These are phyloP conservation scores for Andrena haemorrhoa DNA, from an alignment of 2,888 invertebrate genomes.

Conservation along the genomic window DNA sequence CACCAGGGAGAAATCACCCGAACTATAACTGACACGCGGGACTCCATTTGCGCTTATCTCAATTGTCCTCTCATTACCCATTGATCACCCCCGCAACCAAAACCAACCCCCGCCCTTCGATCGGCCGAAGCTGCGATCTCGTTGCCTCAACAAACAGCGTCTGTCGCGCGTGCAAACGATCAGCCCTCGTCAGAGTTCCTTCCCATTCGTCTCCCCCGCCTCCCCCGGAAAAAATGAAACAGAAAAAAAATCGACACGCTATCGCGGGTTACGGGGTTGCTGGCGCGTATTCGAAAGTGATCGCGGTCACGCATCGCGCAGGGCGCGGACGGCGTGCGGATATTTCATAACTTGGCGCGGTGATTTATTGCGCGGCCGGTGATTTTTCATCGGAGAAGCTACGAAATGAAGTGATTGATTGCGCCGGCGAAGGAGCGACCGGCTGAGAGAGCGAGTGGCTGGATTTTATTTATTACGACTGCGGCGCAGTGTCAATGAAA, in stretches of 20 bases:
- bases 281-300: constrained; percentile 55
- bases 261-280: constrained; percentile 40
- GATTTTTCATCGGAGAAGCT: constrained; percentile 72
- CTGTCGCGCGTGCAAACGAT: constrained; percentile 2
- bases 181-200: not conserved
- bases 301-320: constrained; percentile 67
- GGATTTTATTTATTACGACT: constrained; percentile 60
- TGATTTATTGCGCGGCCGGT: constrained; percentile 71
- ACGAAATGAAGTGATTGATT: constrained; percentile 74
- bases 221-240: not conserved
- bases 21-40: no score
- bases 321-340: constrained; percentile 58
- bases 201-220: not conserved
- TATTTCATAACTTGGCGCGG: constrained; percentile 69
- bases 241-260: constrained; percentile 6
- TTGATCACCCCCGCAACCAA: not conserved
- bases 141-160: not conserved
- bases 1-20: no score
- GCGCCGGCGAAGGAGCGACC: constrained; percentile 61
- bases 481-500: constrained; percentile 6
- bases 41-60: no score
- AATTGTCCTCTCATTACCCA: no score
- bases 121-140: not conserved
- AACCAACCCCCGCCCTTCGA: not conserved
- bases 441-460: constrained; percentile 38